Percentiles rank a stretch among this genome's conserved stretches.
Evolutionary conservation across 2,113 vertebrate genomes (phyloP).

Genomic region (Heterotis niloticus): DNA sequence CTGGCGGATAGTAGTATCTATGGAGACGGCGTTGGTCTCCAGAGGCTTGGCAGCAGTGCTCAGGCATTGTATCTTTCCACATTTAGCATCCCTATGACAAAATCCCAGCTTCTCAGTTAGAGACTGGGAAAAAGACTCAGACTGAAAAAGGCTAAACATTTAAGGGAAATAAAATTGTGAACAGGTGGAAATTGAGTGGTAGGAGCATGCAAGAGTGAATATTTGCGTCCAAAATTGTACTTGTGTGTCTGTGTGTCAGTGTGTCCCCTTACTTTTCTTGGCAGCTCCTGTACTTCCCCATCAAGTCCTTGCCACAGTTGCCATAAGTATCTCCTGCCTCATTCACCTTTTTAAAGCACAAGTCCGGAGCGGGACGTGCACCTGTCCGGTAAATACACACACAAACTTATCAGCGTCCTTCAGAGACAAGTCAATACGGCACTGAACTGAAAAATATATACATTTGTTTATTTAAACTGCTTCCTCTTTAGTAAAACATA

Average conservation of each 20-base stretch:
- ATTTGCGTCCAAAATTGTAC: background rate
- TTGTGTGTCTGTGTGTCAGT: background rate
- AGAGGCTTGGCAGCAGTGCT: conserved; percentile 74
- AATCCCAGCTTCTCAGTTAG: background rate
- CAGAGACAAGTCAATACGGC: background rate
- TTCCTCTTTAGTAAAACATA: background rate
- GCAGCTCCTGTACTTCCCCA: conserved; percentile 80
- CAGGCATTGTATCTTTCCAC: conserved; percentile 94
- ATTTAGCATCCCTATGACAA: conserved; percentile 77
- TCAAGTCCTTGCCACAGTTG: conserved; percentile 88
- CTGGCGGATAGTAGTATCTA: conserved; percentile 75
- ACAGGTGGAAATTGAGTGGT: background rate
- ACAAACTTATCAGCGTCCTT: background rate
- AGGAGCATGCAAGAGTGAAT: background rate
- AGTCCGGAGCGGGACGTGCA: conserved; percentile 75
- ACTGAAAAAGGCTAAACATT: background rate
- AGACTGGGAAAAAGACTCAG: background rate
- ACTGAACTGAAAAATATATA: background rate
- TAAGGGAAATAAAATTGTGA: background rate
- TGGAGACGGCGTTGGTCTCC: conserved; percentile 79
- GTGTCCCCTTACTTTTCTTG: conserved; percentile 65
- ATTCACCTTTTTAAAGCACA: conserved; percentile 86
- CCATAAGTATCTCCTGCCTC: conserved; percentile 84
- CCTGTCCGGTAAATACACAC: conserved; percentile 55
- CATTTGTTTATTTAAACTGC: background rate